Percentiles rank a stretch among this genome's conserved stretches.
Conservation (phyloP, 2,797 vertebrate genomes). For the Cuculus canorus region DNA sequence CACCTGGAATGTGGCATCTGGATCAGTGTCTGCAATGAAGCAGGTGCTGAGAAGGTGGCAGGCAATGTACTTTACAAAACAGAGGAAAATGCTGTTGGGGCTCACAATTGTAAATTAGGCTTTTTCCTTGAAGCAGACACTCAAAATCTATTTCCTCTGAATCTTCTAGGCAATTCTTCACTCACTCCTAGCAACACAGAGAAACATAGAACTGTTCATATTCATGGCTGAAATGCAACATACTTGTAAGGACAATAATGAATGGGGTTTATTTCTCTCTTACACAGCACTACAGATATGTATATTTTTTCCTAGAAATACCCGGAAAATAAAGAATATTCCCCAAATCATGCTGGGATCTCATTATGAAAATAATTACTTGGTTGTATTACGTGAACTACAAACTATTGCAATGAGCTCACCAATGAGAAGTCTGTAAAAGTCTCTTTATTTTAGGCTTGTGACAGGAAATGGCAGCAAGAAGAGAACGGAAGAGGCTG, state of each 20-base stretch:
- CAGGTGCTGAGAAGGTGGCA: rapidly evolving
- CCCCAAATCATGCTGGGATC: not conserved
- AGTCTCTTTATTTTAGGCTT: not conserved
- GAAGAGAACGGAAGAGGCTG: slow-evolving; percentile 38
- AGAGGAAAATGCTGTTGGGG: not conserved
- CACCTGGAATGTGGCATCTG: not conserved
- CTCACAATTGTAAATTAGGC: not conserved
- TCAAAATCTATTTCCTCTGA: not conserved
- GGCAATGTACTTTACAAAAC: rapidly evolving
- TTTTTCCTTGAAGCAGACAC: not conserved
- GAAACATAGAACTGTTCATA: not conserved
- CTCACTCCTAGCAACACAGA: rapidly evolving
- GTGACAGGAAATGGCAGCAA: slow-evolving; percentile 68
- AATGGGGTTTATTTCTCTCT: not conserved
- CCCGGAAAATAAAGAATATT: not conserved
- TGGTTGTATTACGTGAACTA: not conserved
- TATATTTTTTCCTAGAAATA: not conserved
- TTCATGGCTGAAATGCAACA: not conserved
- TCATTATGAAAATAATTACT: not conserved
- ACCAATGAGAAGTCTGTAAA: not conserved
- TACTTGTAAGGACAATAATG: not conserved
- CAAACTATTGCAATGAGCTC: not conserved
- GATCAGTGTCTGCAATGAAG: not conserved
- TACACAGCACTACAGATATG: not conserved
- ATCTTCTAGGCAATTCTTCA: not conserved